Conservation (phyloP, 2,888 invertebrate genomes). For the Drosophila diplacantha region DNA sequence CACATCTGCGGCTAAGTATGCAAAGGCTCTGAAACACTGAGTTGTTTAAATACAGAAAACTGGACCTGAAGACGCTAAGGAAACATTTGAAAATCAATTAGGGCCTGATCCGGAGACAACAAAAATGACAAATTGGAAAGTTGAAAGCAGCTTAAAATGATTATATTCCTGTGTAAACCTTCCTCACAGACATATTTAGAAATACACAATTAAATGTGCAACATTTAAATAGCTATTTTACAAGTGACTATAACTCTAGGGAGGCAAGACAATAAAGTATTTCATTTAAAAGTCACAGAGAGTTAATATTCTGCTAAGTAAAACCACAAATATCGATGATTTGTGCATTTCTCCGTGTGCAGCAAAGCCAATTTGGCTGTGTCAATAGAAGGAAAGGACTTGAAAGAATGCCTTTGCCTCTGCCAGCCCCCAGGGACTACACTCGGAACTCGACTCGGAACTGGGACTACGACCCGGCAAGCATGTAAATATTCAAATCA, state of each 20-base stretch:
- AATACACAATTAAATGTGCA: too few relatives aligned
- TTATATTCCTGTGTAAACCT: too few relatives aligned
- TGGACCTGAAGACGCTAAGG: slow-evolving; percentile 42
- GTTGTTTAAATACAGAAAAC: slow-evolving; percentile 44
- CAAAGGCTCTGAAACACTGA: slow-evolving; percentile 37
- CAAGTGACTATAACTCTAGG: too few relatives aligned
- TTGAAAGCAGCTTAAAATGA: too few relatives aligned
- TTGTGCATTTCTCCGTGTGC: slow-evolving; percentile 12
- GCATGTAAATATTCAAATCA: slow-evolving; percentile 73
- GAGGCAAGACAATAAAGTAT: background rate
- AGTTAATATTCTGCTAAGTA: background rate
- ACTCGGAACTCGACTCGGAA: slow-evolving; percentile 16
- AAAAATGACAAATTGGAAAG: too few relatives aligned
- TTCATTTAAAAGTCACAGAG: background rate
- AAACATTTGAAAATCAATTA: slow-evolving; percentile 58
- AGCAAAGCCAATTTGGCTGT: slow-evolving; percentile 64
- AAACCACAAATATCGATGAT: background rate
- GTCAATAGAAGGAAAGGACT: slow-evolving; percentile 54
- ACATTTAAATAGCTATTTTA: too few relatives aligned
- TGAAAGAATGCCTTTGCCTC: slow-evolving; percentile 28
- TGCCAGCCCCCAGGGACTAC: slow-evolving; percentile 21
- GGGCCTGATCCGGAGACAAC: slow-evolving; percentile 20
- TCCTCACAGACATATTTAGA: too few relatives aligned
- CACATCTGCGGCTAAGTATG: slow-evolving; percentile 26
- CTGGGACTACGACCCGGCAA: slow-evolving; percentile 40